A percentile compares a stretch with the other conserved stretches of the same genome.
These are phyloP conservation scores for Xylocampa areola DNA, from an alignment of 2,888 invertebrate genomes.

Conservation along the genomic window DNA sequence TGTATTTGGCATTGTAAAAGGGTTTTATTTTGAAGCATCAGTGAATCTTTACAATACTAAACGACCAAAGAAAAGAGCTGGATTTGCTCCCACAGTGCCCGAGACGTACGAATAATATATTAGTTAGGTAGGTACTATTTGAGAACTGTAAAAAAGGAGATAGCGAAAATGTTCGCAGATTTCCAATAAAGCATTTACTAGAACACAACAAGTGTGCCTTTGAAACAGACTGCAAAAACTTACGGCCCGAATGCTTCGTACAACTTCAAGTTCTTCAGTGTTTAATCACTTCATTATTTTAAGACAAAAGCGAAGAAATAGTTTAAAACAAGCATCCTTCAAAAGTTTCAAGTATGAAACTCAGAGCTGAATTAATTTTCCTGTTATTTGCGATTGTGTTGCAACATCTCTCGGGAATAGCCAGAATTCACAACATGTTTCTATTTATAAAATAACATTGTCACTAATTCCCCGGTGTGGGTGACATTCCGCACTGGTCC, in stretches of 20 bases:
- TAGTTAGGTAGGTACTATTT: constrained; percentile 9
- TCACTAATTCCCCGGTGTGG: constrained; percentile 19
- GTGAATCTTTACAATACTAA: constrained; percentile 38
- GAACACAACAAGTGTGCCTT: constrained; percentile 40
- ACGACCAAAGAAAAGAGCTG: constrained; percentile 23
- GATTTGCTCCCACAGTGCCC: constrained; percentile 21
- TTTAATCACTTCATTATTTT: constrained; percentile 13
- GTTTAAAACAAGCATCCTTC: constrained; percentile 19
- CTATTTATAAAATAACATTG: constrained; percentile 24
- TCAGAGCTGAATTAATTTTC: constrained; percentile 9
- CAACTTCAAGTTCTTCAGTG: constrained; percentile 10
- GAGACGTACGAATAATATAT: constrained; percentile 34
- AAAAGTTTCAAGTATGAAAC: constrained; percentile 7
- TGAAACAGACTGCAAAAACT: constrained; percentile 7
- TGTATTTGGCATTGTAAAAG: constrained; percentile 34
- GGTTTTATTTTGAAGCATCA: constrained; percentile 49
- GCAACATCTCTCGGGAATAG: constrained; percentile 1
- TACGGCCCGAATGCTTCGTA: not conserved
- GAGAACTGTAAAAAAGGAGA: constrained; percentile 19
- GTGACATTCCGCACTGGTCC: constrained; percentile 13
- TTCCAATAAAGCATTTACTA: constrained; percentile 21
- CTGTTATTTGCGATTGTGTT: constrained; percentile 1
- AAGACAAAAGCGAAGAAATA: constrained; percentile 26
- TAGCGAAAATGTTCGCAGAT: constrained; percentile 13
- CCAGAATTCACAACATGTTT: constrained; percentile 15